Evolutionary conservation across 2,888 invertebrate genomes (phyloP), one percentile per base, ranked within the genome.

Genomic region (Cantharis rustica): DNA sequence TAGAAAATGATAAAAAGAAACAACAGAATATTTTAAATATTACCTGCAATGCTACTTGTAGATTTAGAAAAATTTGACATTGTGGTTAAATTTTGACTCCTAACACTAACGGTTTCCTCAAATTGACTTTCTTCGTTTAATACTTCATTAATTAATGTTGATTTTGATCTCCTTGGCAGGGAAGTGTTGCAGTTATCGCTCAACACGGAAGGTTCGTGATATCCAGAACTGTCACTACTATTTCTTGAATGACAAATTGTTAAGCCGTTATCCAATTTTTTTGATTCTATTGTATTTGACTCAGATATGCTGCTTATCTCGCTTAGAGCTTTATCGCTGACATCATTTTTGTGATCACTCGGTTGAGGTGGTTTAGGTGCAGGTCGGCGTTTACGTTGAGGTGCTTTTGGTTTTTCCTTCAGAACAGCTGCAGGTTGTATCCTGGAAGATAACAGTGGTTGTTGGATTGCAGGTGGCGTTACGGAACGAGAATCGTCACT

Each of bases 141-240:
- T 23, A 81, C 82, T 78, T 81, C 83, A 70, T 73, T 81, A 16
- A 86, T 84, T 70, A 84, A 81, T 15, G 85, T 85, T 2, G 86
- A 86, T 80, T 85, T 86, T 26, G 87, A 86, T 74, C 87, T 80
- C 72, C 88, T 82, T 0, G 88, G 87, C 71, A 88, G 80, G 17
- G 88, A 87, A 0, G 87, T 85, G 9, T 79, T 79, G 7, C 90
- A 90, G 81, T 91, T 90, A 82, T 93, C 92, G 83, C 92, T 92
- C 69, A 91, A 88, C 71, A 92, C 90, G 9, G 93, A 93, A 1
- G 93, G 91, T 84, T 93, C 93, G 85, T 93, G 93, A 84, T 93
- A 93, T 0, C 93, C 93, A 75, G 93, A 93, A 82, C 93, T 93
- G 85, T 93, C 93, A 79, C 93, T 93, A 86, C 93, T 93, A 84